Evolutionary conservation across 2,797 vertebrate species (phyloP).

Genomic region (Loriculus beryllinus): DNA sequence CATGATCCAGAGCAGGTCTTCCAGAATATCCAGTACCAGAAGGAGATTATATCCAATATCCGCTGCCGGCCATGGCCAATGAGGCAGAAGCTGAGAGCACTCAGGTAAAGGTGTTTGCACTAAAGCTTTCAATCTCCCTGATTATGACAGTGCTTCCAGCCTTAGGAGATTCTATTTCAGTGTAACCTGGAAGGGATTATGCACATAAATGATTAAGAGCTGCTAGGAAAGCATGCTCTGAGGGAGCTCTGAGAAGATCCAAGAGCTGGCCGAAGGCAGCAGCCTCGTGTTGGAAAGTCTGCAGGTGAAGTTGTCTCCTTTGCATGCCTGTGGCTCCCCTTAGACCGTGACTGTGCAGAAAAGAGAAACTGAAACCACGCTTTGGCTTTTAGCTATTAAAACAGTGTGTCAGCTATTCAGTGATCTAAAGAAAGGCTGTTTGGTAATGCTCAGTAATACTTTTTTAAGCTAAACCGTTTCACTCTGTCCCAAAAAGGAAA

Average conservation of each 20-base stretch:
- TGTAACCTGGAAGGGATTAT: neutral
- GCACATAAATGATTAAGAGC: neutral
- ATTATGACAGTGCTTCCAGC: neutral
- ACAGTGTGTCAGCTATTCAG: neutral
- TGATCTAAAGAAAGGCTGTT: neutral
- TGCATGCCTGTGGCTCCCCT: neutral
- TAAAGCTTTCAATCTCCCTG: neutral
- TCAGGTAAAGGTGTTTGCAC: constrained; percentile 79
- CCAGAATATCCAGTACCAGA: constrained; percentile 97
- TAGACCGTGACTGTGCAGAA: neutral
- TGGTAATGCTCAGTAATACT: neutral
- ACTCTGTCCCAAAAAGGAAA: neutral
- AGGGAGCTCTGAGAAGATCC: neutral
- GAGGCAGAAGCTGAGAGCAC: constrained; percentile 89
- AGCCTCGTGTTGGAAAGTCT: neutral
- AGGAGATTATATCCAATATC: constrained; percentile 93
- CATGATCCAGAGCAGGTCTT: constrained; percentile 94
- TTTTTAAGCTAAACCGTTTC: neutral
- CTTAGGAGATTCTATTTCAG: neutral
- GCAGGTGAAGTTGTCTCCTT: neutral
- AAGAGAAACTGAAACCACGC: neutral
- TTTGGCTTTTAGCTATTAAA: neutral
- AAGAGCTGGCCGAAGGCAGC: neutral
- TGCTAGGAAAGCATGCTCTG: neutral
- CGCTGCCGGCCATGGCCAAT: constrained; percentile 92